These are phyloP conservation scores for Panagrolaimus sp. DNA, from an alignment of 1,140 invertebrate genomes.

Conservation along the genomic window DNA sequence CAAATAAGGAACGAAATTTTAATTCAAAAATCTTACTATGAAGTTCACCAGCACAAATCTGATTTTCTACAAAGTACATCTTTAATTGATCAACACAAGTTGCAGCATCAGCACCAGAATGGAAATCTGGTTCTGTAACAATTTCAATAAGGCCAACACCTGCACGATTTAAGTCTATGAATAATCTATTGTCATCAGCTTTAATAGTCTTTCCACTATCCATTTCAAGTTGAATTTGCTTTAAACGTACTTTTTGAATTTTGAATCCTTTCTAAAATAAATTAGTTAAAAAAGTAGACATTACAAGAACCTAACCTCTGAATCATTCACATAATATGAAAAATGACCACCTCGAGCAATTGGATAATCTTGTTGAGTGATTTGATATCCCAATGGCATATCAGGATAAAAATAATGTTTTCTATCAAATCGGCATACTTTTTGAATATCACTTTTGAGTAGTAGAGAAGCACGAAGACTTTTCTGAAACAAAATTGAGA, in stretches of 20 bases:
- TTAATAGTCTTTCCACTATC: slow-evolving; percentile 94
- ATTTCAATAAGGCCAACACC: slow-evolving; percentile 83
- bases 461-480: slow-evolving; percentile 71
- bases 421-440: slow-evolving; percentile 82
- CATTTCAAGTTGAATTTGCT: slow-evolving; percentile 90
- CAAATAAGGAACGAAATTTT: slow-evolving; percentile 16
- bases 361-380: slow-evolving; percentile 84
- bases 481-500: slow-evolving; percentile 10
- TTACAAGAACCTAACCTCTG: background rate
- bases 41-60: slow-evolving; percentile 83
- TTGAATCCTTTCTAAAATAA: background rate
- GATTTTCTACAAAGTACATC: slow-evolving; percentile 70
- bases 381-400: slow-evolving; percentile 93
- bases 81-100: slow-evolving; percentile 81
- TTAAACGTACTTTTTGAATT: slow-evolving; percentile 63
- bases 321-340: slow-evolving; percentile 65
- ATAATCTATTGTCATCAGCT: slow-evolving; percentile 69
- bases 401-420: slow-evolving; percentile 99
- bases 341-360: slow-evolving; percentile 78
- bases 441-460: slow-evolving; percentile 74
- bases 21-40: slow-evolving; percentile 67
- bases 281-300: background rate
- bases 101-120: slow-evolving; percentile 80
- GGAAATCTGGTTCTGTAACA: slow-evolving; percentile 87
- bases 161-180: slow-evolving; percentile 90